Conservation (phyloP, 53 echinoderm and acorn worm species). For the Zoroaster sp. region DNA sequence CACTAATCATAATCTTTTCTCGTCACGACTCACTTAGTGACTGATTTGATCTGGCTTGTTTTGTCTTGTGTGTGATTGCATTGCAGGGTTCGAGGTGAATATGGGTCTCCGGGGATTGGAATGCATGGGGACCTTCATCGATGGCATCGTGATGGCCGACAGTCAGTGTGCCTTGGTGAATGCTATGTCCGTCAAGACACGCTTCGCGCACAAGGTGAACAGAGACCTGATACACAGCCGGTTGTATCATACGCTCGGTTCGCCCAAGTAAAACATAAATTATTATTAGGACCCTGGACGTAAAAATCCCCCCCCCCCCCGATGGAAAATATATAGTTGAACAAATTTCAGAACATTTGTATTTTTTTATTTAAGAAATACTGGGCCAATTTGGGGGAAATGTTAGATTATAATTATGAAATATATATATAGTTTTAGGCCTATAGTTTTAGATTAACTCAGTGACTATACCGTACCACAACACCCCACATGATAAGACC, state of each 20-base stretch:
- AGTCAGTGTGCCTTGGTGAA: slow-evolving; percentile 70
- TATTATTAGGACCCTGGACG: no score
- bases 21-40: background rate
- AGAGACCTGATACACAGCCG: slow-evolving; percentile 71
- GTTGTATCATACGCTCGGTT: slow-evolving; percentile 25
- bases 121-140: slow-evolving; percentile 71
- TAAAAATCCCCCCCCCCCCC: no score
- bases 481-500: no score
- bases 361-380: no score
- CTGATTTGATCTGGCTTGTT: background rate
- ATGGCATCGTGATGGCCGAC: slow-evolving; percentile 67
- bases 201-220: slow-evolving; percentile 73
- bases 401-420: no score
- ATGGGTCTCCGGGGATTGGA: slow-evolving; percentile 81
- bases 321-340: no score
- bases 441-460: no score
- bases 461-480: no score
- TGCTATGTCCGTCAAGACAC: slow-evolving; percentile 79
- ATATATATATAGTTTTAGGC: no score
- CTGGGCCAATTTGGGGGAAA: no score
- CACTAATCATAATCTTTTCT: no score
- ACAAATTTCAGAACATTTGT: no score
- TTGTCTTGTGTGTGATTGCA: background rate
- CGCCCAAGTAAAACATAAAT: slow-evolving; percentile 4
- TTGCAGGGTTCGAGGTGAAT: slow-evolving; percentile 92